phyloP scores from a whole-genome alignment of 1,140 invertebrate species.

The Mya arenaria region DNA sequence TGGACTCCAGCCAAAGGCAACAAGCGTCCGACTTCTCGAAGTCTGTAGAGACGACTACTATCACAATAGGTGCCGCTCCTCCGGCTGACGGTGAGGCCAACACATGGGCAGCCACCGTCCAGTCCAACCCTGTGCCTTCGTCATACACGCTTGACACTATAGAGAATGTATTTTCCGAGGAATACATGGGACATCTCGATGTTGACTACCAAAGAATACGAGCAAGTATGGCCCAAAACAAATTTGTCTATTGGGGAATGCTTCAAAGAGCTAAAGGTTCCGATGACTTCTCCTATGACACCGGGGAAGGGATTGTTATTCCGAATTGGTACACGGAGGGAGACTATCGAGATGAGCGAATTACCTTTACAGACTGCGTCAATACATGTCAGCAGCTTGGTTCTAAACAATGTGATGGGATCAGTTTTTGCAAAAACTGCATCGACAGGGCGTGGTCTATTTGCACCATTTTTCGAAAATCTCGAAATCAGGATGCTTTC shows the following conservation, averaged over 20 bases:
- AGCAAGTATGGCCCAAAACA: background rate
- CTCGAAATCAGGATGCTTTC: no score
- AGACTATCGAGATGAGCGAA: no score
- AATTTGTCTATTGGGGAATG: constrained; percentile 27
- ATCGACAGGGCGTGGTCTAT: no score
- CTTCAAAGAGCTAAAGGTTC: no score
- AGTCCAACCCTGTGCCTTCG: constrained; percentile 34
- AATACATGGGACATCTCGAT: constrained; percentile 19
- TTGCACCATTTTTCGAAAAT: no score
- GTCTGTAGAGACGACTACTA: constrained; percentile 28
- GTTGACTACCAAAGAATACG: constrained; percentile 41
- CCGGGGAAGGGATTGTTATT: no score
- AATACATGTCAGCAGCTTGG: no score
- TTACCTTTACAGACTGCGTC: no score
- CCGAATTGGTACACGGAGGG: no score
- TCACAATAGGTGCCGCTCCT: constrained; percentile 46
- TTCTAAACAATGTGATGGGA: no score
- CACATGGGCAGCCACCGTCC: constrained; percentile 45
- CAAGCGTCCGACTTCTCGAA: constrained; percentile 6
- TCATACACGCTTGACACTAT: constrained; percentile 25
- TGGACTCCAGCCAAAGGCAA: constrained; percentile 17
- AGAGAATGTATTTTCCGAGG: constrained; percentile 24
- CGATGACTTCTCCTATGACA: no score
- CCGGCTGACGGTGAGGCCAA: constrained; percentile 33
- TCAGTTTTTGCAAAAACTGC: no score